Base-by-base conservation (phyloP, 1,140 invertebrate species). In the Diabrotica virgifera region DNA sequence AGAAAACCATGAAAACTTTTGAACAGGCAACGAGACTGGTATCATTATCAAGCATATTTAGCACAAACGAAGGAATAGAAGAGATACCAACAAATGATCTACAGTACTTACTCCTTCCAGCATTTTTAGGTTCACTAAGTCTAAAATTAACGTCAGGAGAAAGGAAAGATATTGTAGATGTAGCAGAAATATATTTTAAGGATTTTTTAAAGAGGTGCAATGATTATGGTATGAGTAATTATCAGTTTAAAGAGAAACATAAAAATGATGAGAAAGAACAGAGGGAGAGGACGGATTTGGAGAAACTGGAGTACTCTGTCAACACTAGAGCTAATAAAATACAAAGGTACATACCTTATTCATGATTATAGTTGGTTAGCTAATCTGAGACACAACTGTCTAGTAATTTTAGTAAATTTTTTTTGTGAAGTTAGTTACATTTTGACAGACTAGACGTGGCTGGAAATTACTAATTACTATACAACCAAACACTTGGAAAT, bases 31-130 rank as follows among this genome's bases (percentile, higher is more conserved):
- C 93, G 12, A 84, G 82, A 68, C 77, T 93, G 57, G 92, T 95
- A 0, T 94, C 91, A 6, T 66, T 88, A 50, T 82, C 90, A 0
- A 88, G 85, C 53, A 85, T 97, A 78, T 97, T 97, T 73, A 96
- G 93, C 78, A 77, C 78, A 37, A 97, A 97, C 81, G 96, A 98
- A 84, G 82, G 81, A 35, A 82, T 94, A 52, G 92, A 95, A 59
- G 96, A 98, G 82, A 77, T 97, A 9, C 79, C 92, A 0, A 94
- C 94, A 10, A 87, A 89, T 67, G 89, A 94, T 73, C 77, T 98
- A 3, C 93, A 92, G 74, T 94, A 93, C 72, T 84, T 96, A 55
- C 77, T 96, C 1, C 74, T 96, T 11, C 94, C 94, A 0, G 92
- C 88, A 13, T 79, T 94, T n/a, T 82, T 96, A 9, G 94, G 92